phyloP scores from a whole-genome alignment of 2,797 vertebrate species.

The Clarias laeviceps region DNA sequence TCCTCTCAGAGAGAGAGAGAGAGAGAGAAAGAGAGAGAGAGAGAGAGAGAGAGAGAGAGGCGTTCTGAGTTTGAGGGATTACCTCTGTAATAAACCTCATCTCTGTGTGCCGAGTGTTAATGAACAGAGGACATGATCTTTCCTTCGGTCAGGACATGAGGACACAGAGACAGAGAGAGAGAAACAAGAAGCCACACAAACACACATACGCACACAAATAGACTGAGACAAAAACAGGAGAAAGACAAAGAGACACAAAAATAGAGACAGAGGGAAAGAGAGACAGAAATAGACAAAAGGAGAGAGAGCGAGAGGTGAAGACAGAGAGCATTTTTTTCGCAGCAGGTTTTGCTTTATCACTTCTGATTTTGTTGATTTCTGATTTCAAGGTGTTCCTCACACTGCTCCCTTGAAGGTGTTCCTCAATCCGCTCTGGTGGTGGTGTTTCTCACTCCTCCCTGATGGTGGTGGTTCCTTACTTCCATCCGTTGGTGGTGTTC shows the following conservation, averaged over 20 bases:
- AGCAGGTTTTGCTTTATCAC: no score
- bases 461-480: no score
- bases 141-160: conserved; percentile 38
- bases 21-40: not conserved
- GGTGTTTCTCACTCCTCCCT: no score
- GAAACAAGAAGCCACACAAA: not conserved
- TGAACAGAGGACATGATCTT: conserved; percentile 50
- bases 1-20: not conserved
- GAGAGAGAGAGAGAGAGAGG: not conserved
- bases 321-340: not conserved
- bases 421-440: no score
- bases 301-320: not conserved
- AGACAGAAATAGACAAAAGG: not conserved
- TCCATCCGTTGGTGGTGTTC: no score
- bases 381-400: no score
- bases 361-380: no score
- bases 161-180: not conserved
- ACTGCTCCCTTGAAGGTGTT: no score
- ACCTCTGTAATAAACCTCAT: conserved; percentile 34
- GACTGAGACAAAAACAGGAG: not conserved
- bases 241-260: not conserved
- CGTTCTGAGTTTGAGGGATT: conserved; percentile 24
- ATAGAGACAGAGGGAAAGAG: not conserved
- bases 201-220: not conserved
- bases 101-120: conserved; percentile 28